Conservation (phyloP, 2,888 invertebrate species). For the Achlya flavicornis region DNA sequence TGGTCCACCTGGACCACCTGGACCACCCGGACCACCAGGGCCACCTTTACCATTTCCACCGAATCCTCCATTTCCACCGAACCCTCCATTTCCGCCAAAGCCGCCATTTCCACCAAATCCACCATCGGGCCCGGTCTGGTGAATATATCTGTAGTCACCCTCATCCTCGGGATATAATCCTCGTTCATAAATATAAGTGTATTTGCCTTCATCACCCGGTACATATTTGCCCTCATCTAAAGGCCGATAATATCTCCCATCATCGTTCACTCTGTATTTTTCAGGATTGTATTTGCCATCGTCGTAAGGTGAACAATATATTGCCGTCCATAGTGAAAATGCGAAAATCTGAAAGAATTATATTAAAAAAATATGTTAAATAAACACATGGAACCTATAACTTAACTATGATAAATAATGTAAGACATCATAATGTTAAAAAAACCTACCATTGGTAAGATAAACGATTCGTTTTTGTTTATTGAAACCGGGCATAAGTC, state of each 20-base stretch:
- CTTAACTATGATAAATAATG: not conserved
- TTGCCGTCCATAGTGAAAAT: slow-evolving; percentile 48
- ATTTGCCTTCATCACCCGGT: slow-evolving; percentile 81
- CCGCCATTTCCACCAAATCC: slow-evolving; percentile 55
- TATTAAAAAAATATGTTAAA: not conserved
- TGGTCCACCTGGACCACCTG: slow-evolving; percentile 30
- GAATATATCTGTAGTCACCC: slow-evolving; percentile 80
- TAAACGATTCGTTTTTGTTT: too few species aligned
- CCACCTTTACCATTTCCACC: slow-evolving; percentile 31
- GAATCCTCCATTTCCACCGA: slow-evolving; percentile 46
- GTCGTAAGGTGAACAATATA: slow-evolving; percentile 56
- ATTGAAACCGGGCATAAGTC: too few species aligned
- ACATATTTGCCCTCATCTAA: slow-evolving; percentile 79
- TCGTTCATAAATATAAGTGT: slow-evolving; percentile 72
- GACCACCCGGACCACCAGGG: slow-evolving; percentile 37
- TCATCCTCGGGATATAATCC: slow-evolving; percentile 65
- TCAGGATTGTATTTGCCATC: slow-evolving; percentile 68
- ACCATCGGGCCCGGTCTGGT: slow-evolving; percentile 65
- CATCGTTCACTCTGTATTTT: slow-evolving; percentile 61
- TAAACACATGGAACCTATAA: too few species aligned
- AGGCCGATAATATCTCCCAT: slow-evolving; percentile 74
- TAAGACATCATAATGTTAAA: too few species aligned
- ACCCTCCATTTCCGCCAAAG: slow-evolving; percentile 46
- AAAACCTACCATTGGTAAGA: too few species aligned
- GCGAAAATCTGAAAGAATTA: slow-evolving; percentile 57